Percentiles rank a stretch among this genome's conserved stretches.
These are phyloP conservation scores for Aramus guarauna DNA, from an alignment of 2,113 vertebrate genomes.

Conservation along the genomic window DNA sequence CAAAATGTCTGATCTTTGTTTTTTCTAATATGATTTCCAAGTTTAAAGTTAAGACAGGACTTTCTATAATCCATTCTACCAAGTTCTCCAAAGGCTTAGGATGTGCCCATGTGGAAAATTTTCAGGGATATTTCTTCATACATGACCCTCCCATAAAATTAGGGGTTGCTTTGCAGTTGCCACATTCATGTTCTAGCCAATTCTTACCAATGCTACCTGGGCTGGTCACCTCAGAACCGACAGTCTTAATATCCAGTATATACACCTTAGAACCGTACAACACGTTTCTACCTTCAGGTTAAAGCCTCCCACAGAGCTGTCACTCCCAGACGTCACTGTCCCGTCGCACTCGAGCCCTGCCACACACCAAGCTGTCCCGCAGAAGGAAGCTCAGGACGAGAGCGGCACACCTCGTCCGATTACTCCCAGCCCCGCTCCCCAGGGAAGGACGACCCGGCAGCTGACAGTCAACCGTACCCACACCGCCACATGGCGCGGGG, in stretches of 20 bases:
- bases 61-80: not conserved
- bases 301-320: no score
- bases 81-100: not conserved
- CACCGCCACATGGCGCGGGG: fast-evolving
- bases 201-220: no score
- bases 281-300: fast-evolving
- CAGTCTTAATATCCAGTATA: fast-evolving
- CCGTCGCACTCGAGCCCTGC: fast-evolving
- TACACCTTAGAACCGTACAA: not conserved
- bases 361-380: fast-evolving
- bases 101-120: fast-evolving
- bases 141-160: no score
- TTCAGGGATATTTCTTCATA: not conserved
- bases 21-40: not conserved
- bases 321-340: fast-evolving
- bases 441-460: fast-evolving
- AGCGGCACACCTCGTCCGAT: fast-evolving
- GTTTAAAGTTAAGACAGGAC: not conserved
- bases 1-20: not conserved
- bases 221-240: fast-evolving
- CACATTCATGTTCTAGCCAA: no score
- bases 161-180: fast-evolving
- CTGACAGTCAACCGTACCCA: fast-evolving
- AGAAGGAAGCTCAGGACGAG: not conserved
- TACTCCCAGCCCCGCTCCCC: not conserved